Conservation (phyloP, 2,888 invertebrate species). For the Subacronicta megacephala region DNA sequence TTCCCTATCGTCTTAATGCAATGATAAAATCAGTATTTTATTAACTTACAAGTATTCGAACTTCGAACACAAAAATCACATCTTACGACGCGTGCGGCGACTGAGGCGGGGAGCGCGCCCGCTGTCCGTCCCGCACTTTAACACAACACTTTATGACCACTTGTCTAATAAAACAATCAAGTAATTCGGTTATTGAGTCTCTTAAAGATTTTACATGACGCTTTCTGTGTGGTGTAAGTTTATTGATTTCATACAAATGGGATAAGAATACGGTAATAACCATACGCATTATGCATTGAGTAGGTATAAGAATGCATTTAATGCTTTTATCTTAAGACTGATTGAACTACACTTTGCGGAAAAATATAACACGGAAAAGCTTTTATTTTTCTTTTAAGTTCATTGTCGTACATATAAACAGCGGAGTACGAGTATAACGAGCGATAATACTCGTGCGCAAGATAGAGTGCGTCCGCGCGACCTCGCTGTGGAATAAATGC, state of each 20-base stretch:
- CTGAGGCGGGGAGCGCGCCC: constrained; percentile 59
- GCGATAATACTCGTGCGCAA: constrained; percentile 72
- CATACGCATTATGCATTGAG: constrained; percentile 33
- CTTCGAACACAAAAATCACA: constrained; percentile 76
- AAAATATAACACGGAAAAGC: constrained; percentile 78
- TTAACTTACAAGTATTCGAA: constrained; percentile 66
- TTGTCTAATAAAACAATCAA: constrained; percentile 84
- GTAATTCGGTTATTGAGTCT: constrained; percentile 68
- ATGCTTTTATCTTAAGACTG: constrained; percentile 51
- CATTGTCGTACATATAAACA: constrained; percentile 73
- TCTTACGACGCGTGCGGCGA: constrained; percentile 69
- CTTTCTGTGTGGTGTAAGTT: constrained; percentile 58
- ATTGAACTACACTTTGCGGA: constrained; percentile 61
- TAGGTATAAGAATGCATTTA: constrained; percentile 25
- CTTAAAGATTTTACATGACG: constrained; percentile 57
- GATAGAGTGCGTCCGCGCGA: constrained; percentile 73
- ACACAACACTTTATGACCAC: constrained; percentile 73
- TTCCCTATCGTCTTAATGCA: constrained; percentile 55
- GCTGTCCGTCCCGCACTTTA: constrained; percentile 67
- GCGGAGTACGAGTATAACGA: constrained; percentile 55
- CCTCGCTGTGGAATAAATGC: constrained; percentile 84
- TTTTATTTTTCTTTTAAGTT: constrained; percentile 79
- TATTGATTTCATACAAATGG: constrained; percentile 42
- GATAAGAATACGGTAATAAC: constrained; percentile 33
- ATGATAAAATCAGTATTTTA: constrained; percentile 66